These are phyloP conservation scores for Climacteris rufus DNA, from an alignment of 2,113 vertebrate genomes.

Conservation along the genomic window DNA sequence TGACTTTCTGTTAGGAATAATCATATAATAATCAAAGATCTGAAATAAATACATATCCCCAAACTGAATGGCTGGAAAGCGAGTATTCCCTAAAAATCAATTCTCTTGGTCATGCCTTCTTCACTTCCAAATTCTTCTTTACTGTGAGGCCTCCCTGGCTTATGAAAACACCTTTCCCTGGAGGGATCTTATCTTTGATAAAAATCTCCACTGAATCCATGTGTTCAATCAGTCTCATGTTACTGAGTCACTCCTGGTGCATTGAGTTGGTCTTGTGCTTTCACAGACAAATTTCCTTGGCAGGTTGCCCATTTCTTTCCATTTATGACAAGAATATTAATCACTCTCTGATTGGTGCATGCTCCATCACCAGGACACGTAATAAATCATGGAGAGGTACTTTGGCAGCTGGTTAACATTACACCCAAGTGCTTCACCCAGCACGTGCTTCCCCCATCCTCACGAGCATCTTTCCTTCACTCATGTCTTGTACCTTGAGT, in stretches of 20 bases:
- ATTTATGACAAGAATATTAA: constrained; percentile 26
- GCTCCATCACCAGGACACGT: neutral
- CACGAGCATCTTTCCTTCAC: neutral
- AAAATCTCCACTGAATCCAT: neutral
- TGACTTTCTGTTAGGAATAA: neutral
- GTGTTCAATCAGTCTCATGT: neutral
- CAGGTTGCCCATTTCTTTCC: neutral
- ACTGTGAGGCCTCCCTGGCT: neutral
- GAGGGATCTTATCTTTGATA: neutral
- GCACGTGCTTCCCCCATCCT: neutral
- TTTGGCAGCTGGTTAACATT: neutral
- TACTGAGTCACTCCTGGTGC: neutral
- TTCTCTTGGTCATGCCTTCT: neutral
- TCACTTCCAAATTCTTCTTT: neutral
- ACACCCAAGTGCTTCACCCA: neutral
- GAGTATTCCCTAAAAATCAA: neutral
- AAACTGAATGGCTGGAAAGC: neutral
- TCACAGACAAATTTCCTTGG: neutral
- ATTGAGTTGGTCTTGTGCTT: neutral
- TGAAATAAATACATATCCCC: neutral
- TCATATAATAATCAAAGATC: neutral
- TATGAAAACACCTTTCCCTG: neutral
- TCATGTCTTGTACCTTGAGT: neutral
- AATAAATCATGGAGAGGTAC: neutral
- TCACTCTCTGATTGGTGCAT: neutral